Base-by-base conservation (phyloP, 2,888 invertebrate species). In the Scelioninae gen. 2 region DNA sequence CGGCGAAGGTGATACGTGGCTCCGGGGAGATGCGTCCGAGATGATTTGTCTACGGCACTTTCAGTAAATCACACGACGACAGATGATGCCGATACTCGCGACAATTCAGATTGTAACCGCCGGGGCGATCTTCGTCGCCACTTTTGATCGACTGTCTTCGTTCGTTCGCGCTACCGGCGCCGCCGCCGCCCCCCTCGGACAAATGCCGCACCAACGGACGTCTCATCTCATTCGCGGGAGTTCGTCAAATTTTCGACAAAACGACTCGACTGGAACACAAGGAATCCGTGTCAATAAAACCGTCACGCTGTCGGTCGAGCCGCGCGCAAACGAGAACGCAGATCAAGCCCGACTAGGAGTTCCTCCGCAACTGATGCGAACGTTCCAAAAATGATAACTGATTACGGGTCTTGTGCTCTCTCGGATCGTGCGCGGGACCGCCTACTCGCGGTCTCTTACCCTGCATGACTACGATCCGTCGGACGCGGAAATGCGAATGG, bases 151-250 rank as follows among this genome's bases (percentile, higher is more conserved):
- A 79, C 57, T 81, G 81, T 35, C 80, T 79, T 39, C 81, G 75
- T 19, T 73, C 75, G 18, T 75, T 73, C 52, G 81, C 77, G 72
- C 74, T 69, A 52, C 72, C 74, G 57, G 78, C 74, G 65, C 80
- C 78, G 16, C 82, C 78, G 16, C 82, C 83, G 41, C 84, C 84
- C 65, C 85, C 85, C 76, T 85, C 85, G 46, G 85, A 85, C 50
- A 85, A 79, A 77, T 85, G 85, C 35, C 85, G 84, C 75, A 84
- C 84, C 60, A 85, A 72, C 53, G 85, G 85, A 58, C 85, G 84
- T 74, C 85, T 80, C 85, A 85, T 85, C 78, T 76, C 79, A 68
- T 55, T 48, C 19, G 41, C 16, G 9, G 28, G 11, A 53, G 1
- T 9, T 11, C 1, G 45, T 13, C 10, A 15, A 13, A 7, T 45